Evolutionary conservation across 2,888 invertebrate genomes (phyloP), one percentile per base, ranked within the genome.

Genomic region (Papilio protenor): DNA sequence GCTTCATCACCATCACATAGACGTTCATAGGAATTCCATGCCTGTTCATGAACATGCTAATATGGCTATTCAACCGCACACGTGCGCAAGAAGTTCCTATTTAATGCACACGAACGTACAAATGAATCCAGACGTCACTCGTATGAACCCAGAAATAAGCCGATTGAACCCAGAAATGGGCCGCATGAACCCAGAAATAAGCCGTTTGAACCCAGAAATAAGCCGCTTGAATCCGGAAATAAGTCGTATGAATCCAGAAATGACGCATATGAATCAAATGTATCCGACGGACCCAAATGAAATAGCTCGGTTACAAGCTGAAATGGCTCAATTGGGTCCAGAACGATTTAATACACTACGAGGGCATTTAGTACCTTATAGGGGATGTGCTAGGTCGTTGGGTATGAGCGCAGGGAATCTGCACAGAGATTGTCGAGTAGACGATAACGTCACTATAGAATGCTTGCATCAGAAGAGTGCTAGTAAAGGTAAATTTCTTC

Each of bases 311-410:
- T 72, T 90, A 78, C 87, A 88, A 76, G 82, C 82, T 1, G 92
- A 93, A 66, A 87, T 92, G 84, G 85, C 82, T 2, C 90, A 90
- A 77, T 82, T 92, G 80, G 86, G 85, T 4, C 85, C 84, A 5
- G 90, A 91, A 18, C 90, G 89, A 78, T 93, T 90, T 83, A 95
- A 88, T 75, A 93, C 94, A 0, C 73, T 95, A 80, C 84, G 95
- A 77, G 91, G 95, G 70, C 87, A 95, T 85, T 82, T 95, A 82
- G 92, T 93, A 0, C 92, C 92, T 8, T 93, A 93, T 69, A 88
- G 92, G 33, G 85, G 87, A 0, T 94, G 94, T 80, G 91, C 89
- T 71, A 85, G 92, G 27, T 80, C 85, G 4, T 77, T 93, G 75
- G 93, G 92, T 0, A 87, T 92, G 87, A 93, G 93, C 74, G 90